phyloP scores from a whole-genome alignment of 2,113 vertebrate species.

The Ginglymostoma cirratum region DNA sequence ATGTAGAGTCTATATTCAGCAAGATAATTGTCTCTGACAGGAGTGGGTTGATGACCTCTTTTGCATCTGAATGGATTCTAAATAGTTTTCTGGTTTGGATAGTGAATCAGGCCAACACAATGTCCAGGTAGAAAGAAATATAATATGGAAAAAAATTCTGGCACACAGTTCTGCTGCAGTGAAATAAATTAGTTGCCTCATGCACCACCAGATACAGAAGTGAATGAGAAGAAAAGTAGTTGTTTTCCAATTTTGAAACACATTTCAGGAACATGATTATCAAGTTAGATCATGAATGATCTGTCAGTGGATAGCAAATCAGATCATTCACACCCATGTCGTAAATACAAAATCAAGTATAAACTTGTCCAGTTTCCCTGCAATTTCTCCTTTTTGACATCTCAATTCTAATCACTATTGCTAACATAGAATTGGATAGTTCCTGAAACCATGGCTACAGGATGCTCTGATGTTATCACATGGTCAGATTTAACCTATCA shows the following conservation, averaged over 20 bases:
- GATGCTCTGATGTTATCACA: slow-evolving; percentile 13
- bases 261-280: background rate
- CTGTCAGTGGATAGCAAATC: background rate
- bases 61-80: too few relatives aligned
- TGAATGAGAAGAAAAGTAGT: background rate
- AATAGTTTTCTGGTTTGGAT: background rate
- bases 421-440: background rate
- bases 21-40: background rate
- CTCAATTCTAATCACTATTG: slow-evolving; percentile 20
- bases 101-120: background rate
- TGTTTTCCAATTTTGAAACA: background rate
- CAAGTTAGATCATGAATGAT: background rate
- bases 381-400: background rate
- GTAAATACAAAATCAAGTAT: background rate
- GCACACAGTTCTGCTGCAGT: background rate
- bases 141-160: background rate
- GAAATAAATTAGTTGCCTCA: background rate
- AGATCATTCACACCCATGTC: background rate
- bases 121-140: background rate
- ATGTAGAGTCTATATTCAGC: too few relatives aligned
- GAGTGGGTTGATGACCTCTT: background rate
- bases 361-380: background rate
- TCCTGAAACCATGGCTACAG: background rate
- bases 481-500: background rate
- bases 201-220: background rate